Evolutionary conservation across 1,140 invertebrate species (phyloP), one percentile per base, ranked within the genome.

Genomic region (Leptinotarsa lineolata): DNA sequence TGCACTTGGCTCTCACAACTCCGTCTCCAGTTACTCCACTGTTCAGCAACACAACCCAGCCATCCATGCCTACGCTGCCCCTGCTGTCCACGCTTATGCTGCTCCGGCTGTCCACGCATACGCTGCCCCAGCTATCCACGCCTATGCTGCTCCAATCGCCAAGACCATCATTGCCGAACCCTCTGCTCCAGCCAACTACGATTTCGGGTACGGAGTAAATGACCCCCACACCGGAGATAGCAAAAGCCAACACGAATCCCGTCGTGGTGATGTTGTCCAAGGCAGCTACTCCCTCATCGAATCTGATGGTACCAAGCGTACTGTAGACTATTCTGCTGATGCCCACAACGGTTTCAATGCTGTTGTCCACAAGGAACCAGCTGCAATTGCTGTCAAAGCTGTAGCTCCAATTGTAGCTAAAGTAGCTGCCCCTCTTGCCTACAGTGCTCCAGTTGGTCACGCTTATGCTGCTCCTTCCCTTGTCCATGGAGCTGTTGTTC

Each of bases 301-400:
- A 73, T 87, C 90, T 88, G 90, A 69, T 86, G 86, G 58, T 90
- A 21, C 85, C 88, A 24, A 89, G 90, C 74, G 88, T 89, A 4
- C 89, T 90, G 90, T 91, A 2, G 88, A 90, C 75, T 91, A 92
- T 81, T 89, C 89, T 8, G 88, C 88, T 20, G 88, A 89, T 80
- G 82, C 88, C 12, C 83, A 88, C 22, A 89, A 89, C 68, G 88
- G 88, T 21, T 90, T 90, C 83, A 89, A 85, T 77, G 85, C 85
- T 22, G 81, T 84, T 39, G 84, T 85, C 48, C 80, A 77, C 65
- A 79, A 79, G 11, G 70, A 71, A 63, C 70, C 70, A 21, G 58
- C 44, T 44, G 48, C 24, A 46, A n/a, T 73, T 4, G 72, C 59
- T 46, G 66, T 60, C 6, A 22, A 70, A 54, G 67, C 74, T 48